Percentiles rank a stretch among this genome's conserved stretches.
These are phyloP conservation scores for Trisateles emortualis DNA, from an alignment of 2,888 invertebrate genomes.

Conservation along the genomic window DNA sequence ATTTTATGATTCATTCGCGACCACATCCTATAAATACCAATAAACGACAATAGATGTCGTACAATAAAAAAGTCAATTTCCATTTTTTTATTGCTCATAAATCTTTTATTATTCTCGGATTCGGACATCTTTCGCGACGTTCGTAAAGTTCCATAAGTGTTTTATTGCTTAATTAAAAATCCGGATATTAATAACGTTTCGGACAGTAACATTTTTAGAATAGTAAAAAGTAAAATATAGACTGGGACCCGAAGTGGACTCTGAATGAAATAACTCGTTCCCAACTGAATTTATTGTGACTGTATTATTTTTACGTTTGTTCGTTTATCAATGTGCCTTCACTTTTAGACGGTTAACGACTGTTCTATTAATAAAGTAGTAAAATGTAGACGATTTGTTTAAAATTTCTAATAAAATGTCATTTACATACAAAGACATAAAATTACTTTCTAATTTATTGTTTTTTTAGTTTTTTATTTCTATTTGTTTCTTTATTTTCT, in stretches of 20 bases:
- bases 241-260: conserved; percentile 26
- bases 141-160: conserved; percentile 20
- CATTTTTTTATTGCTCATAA: conserved; percentile 31
- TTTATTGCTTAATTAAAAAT: conserved; percentile 33
- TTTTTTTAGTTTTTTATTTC: too few relatives aligned
- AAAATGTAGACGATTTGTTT: conserved; percentile 33
- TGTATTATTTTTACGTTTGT: conserved; percentile 33
- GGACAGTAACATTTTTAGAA: conserved; percentile 25
- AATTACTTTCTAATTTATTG: too few relatives aligned
- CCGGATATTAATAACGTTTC: conserved; percentile 27
- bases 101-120: conserved; percentile 31
- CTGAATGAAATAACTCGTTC: conserved; percentile 32
- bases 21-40: conserved; percentile 27
- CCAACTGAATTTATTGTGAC: conserved; percentile 38
- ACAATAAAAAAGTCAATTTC: conserved; percentile 27
- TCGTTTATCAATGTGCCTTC: conserved; percentile 31
- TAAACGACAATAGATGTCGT: conserved; percentile 23
- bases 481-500: too few relatives aligned
- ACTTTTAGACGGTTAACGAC: conserved; percentile 26
- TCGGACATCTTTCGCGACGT: conserved; percentile 26
- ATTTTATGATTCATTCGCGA: conserved; percentile 30
- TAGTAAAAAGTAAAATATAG: conserved; percentile 29
- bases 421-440: neutral
- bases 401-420: conserved; percentile 10
- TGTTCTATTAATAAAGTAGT: conserved; percentile 31